Conservation (phyloP, 1,140 invertebrate genomes). For the Tribolium castaneum region DNA sequence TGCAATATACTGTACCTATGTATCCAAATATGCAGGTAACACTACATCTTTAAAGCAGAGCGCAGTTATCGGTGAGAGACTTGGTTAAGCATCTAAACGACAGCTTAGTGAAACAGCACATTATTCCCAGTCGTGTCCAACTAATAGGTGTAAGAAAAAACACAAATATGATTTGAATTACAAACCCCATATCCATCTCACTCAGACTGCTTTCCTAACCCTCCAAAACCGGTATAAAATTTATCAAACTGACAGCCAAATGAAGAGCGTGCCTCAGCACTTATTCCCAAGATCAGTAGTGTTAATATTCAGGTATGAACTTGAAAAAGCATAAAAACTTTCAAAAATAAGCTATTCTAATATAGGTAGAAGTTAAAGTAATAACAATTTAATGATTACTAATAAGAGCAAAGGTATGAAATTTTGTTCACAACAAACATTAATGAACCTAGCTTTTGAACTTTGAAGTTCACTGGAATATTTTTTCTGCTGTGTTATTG, state of each 20-base stretch:
- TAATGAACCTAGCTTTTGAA: too few relatives aligned
- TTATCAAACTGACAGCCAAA: not conserved
- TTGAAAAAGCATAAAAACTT: not conserved
- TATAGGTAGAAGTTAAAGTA: too few relatives aligned
- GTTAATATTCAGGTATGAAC: not conserved
- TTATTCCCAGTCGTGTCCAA: not conserved
- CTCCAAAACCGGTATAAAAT: not conserved
- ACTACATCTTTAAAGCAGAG: not conserved
- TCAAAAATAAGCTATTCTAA: not conserved
- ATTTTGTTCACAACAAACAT: too few relatives aligned
- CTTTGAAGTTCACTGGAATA: too few relatives aligned
- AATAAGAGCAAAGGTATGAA: too few relatives aligned
- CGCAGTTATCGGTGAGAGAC: not conserved
- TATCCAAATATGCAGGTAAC: not conserved
- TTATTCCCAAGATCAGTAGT: not conserved
- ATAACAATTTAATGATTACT: too few relatives aligned
- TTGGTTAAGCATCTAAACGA: not conserved
- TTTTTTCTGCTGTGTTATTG: too few relatives aligned
- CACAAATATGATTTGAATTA: not conserved
- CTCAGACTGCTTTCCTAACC: not conserved
- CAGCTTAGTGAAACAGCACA: not conserved
- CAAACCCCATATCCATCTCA: not conserved
- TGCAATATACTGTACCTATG: not conserved
- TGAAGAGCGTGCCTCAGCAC: not conserved
- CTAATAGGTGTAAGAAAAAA: not conserved